Base-by-base conservation (phyloP, 2,113 vertebrate species). In the Chrysemys picta region DNA sequence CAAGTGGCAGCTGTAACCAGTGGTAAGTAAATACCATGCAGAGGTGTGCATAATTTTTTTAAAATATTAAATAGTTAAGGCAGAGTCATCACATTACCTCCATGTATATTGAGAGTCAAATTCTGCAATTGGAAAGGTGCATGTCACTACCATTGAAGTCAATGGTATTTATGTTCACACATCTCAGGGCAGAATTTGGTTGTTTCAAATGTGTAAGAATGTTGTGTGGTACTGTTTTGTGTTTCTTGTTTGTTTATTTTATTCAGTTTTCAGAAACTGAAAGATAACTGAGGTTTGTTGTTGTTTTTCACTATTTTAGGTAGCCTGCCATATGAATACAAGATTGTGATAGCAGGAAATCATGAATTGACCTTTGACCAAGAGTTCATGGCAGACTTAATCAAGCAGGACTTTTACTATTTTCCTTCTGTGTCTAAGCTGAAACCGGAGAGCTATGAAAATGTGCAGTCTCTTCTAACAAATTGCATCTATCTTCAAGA, bases 401-500 rank as follows among this genome's bases (percentile, higher is more conserved):
- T 99, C 98, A 99, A 99, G 97, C 99, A 99, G 98, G 99, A 99
- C 98, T 99, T 99, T 96, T 99, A 99, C 98, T 99, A 99, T 98
- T 99, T 99, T 97, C 99, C 99, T 0, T 99, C 99, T 0, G 99
- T 99, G 94, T 99, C 99, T 54, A 99, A 99, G 95, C 98, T 99
- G 96, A 99, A 99, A 97, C 99, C 99, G 0, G 99, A 99, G 98
- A 99, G 98, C 97, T 99, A 99, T 4, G 99, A 99, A 98, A 99
- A 99, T 3, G 99, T 99, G 92, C 99, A 99, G 97, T 99, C 99
- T 11, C 98, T 99, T 93, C 99, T 99, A 90, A 99, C 99, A 98
- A 99, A 99, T 98, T 99, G 99, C 98, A 99, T 99, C 98, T 99
- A 99, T 98, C 99, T 99, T 95, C 99, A 99, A 98, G 99, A 99